Evolutionary conservation across 1,140 invertebrate species (phyloP).

Genomic region (Pemphigus obesinymphae): DNA sequence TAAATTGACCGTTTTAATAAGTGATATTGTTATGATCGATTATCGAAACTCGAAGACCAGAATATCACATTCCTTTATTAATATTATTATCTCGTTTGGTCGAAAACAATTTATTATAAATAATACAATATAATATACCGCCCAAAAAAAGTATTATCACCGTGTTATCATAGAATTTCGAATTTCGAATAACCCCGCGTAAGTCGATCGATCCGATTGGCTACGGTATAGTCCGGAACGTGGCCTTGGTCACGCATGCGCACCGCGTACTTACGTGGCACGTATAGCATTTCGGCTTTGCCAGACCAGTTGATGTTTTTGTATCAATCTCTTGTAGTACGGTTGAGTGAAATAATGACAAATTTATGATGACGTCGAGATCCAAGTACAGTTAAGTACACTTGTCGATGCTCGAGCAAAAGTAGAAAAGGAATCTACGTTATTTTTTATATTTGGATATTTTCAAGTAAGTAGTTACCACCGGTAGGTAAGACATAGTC

Average conservation of each 20-base stretch:
- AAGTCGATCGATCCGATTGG: background rate
- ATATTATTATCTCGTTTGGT: too few species aligned
- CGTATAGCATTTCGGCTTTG: background rate
- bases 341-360: background rate
- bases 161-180: too few species aligned
- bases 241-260: slow-evolving; percentile 11
- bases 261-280: slow-evolving; percentile 10
- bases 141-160: too few species aligned
- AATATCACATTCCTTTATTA: too few species aligned
- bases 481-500: background rate
- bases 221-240: background rate
- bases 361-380: background rate
- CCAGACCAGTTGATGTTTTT: background rate
- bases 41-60: too few species aligned
- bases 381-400: background rate
- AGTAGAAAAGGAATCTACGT: background rate
- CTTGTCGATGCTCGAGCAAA: background rate
- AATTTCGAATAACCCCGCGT: background rate
- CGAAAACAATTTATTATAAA: too few species aligned
- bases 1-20: too few species aligned
- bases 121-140: too few species aligned
- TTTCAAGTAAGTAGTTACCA: background rate
- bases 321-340: background rate
- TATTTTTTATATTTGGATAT: background rate
- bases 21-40: too few species aligned